Conservation (phyloP, 2,888 invertebrate genomes). For the Glomeris marginata region DNA sequence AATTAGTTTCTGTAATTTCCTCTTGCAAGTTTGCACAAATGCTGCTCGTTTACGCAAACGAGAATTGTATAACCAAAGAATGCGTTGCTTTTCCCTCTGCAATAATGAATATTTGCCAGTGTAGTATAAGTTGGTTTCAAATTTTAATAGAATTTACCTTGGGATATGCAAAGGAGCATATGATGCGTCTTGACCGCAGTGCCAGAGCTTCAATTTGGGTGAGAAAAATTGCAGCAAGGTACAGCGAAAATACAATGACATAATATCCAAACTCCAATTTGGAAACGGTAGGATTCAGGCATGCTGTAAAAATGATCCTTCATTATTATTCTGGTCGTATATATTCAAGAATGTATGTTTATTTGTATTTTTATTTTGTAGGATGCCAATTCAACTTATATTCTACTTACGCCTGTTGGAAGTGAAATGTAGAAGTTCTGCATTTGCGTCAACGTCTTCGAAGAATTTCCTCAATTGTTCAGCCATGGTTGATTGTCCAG, state of each 20-base stretch:
- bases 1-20: slow-evolving; percentile 1
- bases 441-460: background rate
- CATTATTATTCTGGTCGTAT: too few species aligned
- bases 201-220: slow-evolving; percentile 8
- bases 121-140: background rate
- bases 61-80: slow-evolving; percentile 9
- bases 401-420: too few species aligned
- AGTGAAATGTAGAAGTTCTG: too few species aligned
- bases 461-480: slow-evolving; percentile 3
- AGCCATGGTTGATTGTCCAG: slow-evolving; percentile 6
- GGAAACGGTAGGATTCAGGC: too few species aligned
- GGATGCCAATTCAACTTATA: too few species aligned
- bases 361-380: too few species aligned
- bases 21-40: slow-evolving; percentile 1
- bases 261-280: too few species aligned
- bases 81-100: slow-evolving; percentile 1
- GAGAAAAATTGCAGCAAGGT: background rate
- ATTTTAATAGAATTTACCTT: slow-evolving; percentile 5
- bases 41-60: slow-evolving; percentile 2
- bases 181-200: slow-evolving; percentile 7
- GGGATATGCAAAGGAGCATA: slow-evolving; percentile 5
- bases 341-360: too few species aligned
- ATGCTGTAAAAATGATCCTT: too few species aligned
- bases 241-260: too few species aligned
- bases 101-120: background rate